Evolutionary conservation across 2,888 invertebrate species (phyloP), one percentile per base, ranked within the genome.

Genomic region (Eubasilissa splendida): DNA sequence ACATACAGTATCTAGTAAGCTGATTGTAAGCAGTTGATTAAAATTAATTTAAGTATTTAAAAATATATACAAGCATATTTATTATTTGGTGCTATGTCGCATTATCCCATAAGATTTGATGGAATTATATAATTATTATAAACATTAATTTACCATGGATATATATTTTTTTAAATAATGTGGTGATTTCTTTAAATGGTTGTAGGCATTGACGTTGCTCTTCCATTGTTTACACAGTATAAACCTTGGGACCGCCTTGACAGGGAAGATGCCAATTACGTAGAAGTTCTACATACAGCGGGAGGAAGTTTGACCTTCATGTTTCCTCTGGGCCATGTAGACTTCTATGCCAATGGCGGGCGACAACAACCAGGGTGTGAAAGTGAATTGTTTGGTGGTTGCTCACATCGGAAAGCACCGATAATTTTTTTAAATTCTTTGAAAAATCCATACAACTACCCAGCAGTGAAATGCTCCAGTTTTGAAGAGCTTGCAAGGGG

Each of bases 271-370:
- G 93, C 93, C 0, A 87, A 90, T 0, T 91, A 92, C 82, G 93
- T 93, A 1, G 93, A 93, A 85, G 92, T 93, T 22, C 91, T 93
- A 53, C 93, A 93, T 85, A 91, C 92, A 0, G 92, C 92, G 75
- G 92, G 92, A 2, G 92, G 92, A 0, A 91, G 91, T 85, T 88
- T 92, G 1, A 92, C 92, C 12, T 92, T 92, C 83, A 87, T 89
- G 11, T 88, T 90, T 1, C 91, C 92, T 0, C 85, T 92, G 75
- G 93, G 93, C 0, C 92, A 92, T 84, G 90, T 92, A 10, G 93
- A 93, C 87, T 92, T 92, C 85, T 93, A 92, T 84, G 92, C 92
- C 0, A 93, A 93, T 84, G 92, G 93, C 0, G 93, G 92, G 0
- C 88, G 88, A 8, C 85, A 89, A 14, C 92, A 92, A 85, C 92